Evolutionary conservation across 2,888 invertebrate species (phyloP).

Genomic region (Athrips mouffetella): DNA sequence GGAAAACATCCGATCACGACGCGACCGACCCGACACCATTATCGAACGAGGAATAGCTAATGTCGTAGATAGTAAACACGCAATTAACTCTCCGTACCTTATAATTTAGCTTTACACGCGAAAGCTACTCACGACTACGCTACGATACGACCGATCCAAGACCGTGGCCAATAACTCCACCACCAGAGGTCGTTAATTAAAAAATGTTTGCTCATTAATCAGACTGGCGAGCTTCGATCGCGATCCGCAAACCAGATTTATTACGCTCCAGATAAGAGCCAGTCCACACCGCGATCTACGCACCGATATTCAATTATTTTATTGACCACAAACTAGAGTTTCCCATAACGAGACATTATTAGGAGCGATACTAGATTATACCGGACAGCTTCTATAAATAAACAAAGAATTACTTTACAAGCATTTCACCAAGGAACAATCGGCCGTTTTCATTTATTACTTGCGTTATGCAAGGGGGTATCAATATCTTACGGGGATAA

Average conservation of each 20-base stretch:
- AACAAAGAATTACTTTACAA: constrained; percentile 27
- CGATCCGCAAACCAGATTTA: constrained; percentile 54
- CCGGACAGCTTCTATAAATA: constrained; percentile 25
- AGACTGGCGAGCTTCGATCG: constrained; percentile 45
- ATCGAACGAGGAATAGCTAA: constrained; percentile 45
- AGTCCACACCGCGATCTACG: constrained; percentile 33
- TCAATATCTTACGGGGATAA: constrained; percentile 36
- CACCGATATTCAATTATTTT: constrained; percentile 42
- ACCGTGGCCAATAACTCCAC: constrained; percentile 39
- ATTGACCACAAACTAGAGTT: constrained; percentile 39
- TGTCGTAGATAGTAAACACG: constrained; percentile 46
- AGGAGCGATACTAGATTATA: constrained; percentile 29
- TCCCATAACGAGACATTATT: constrained; percentile 39
- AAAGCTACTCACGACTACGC: constrained; percentile 31
- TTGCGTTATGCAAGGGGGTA: constrained; percentile 30
- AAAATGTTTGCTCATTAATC: constrained; percentile 60
- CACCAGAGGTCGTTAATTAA: constrained; percentile 53
- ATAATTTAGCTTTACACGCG: constrained; percentile 49
- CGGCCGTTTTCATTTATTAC: constrained; percentile 33
- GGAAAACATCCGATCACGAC: constrained; percentile 58
- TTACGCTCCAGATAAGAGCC: constrained; percentile 55
- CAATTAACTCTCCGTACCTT: constrained; percentile 50
- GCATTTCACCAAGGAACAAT: constrained; percentile 29
- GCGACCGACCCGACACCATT: constrained; percentile 44
- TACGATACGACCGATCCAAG: constrained; percentile 8